A percentile compares a stretch with the other conserved stretches of the same genome.
Evolutionary conservation across 2,888 invertebrate species (phyloP).

Genomic region (Cotesia congregata): DNA sequence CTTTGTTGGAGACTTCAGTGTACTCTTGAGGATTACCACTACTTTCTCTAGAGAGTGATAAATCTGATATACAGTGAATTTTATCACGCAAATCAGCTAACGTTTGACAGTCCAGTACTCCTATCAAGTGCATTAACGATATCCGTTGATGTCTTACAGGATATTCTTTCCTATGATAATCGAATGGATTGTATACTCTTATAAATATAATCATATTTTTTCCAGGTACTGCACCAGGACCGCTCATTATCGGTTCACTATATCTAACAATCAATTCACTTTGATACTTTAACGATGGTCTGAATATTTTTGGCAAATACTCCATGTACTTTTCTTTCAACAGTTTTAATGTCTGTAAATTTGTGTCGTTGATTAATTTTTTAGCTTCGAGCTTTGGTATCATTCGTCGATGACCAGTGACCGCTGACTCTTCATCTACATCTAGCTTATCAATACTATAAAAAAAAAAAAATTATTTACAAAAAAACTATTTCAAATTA

Average conservation of each 20-base stretch:
- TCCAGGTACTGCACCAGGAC: slow-evolving; percentile 55
- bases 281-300: slow-evolving; percentile 52
- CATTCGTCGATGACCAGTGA: slow-evolving; percentile 49
- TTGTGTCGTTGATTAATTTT: slow-evolving; percentile 51
- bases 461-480: background rate
- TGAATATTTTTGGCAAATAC: slow-evolving; percentile 38
- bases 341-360: slow-evolving; percentile 56
- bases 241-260: slow-evolving; percentile 30
- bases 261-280: slow-evolving; percentile 59
- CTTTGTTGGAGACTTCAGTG: slow-evolving; percentile 48
- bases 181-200: slow-evolving; percentile 72
- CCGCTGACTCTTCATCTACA: slow-evolving; percentile 48
- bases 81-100: slow-evolving; percentile 82
- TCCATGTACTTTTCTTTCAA: slow-evolving; percentile 52
- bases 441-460: slow-evolving; percentile 60
- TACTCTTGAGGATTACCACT: slow-evolving; percentile 71
- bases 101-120: slow-evolving; percentile 78
- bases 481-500: slow-evolving; percentile 2
- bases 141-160: slow-evolving; percentile 42
- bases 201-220: slow-evolving; percentile 70
- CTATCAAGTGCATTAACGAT: slow-evolving; percentile 71
- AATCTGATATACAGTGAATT: slow-evolving; percentile 82
- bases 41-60: slow-evolving; percentile 75
- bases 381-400: slow-evolving; percentile 41
- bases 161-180: slow-evolving; percentile 45